A percentile compares a stretch with the other conserved stretches of the same genome.
Conservation (phyloP, 2,888 invertebrate genomes). For the Agonopterix heracliana region DNA sequence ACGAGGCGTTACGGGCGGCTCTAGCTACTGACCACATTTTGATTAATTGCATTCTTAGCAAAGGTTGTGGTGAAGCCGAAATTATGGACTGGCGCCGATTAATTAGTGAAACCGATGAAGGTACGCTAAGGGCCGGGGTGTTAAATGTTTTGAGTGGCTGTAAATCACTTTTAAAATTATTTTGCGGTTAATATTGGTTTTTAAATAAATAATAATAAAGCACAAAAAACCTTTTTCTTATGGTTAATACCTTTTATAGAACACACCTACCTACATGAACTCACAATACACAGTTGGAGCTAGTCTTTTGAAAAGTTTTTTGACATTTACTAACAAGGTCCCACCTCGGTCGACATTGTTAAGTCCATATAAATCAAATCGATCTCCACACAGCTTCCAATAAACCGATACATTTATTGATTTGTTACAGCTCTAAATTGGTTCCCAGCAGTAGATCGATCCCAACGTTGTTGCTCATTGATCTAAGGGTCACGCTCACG, state of each 20-base stretch:
- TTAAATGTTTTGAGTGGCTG: constrained; percentile 45
- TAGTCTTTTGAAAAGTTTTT: constrained; percentile 41
- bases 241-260: neutral
- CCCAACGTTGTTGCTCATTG: constrained; percentile 39
- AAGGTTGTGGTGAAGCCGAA: constrained; percentile 34
- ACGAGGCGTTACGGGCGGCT: constrained; percentile 71
- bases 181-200: constrained; percentile 31
- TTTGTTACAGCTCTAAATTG: constrained; percentile 75
- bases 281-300: neutral
- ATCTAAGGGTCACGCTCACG: constrained; percentile 45
- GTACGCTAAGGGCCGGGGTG: constrained; percentile 43
- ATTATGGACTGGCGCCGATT: constrained; percentile 68
- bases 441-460: constrained; percentile 67
- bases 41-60: constrained; percentile 71
- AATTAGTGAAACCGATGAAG: constrained; percentile 66
- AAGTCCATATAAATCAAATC: constrained; percentile 69
- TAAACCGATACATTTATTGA: constrained; percentile 76
- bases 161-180: constrained; percentile 36
- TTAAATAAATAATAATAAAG: constrained; percentile 21
- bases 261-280: neutral
- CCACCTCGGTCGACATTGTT: constrained; percentile 57
- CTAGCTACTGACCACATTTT: constrained; percentile 73
- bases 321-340: constrained; percentile 73
- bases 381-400: constrained; percentile 71
- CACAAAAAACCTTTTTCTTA: neutral